Evolutionary conservation across 2,113 vertebrate species (phyloP), one percentile per base, ranked within the genome.

Genomic region (Paraplagusia blochii): DNA sequence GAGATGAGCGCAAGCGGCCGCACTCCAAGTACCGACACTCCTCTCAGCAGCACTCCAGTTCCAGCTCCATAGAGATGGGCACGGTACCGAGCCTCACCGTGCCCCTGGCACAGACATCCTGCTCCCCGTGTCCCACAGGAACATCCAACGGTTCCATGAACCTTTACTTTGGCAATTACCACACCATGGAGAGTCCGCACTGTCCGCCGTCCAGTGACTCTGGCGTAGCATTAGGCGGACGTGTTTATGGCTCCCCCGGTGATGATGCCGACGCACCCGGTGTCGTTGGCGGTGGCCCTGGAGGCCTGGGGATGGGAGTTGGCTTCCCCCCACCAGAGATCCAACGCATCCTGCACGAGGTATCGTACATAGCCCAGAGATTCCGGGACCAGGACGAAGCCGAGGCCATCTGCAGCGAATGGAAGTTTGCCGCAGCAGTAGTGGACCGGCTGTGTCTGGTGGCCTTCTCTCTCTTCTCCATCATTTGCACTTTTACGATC

Each of bases 401-500:
- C 0, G 93, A 93, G 65, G 92, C 80, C 4, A 66, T 95, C 66
- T 94, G 94, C 77, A 95, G 92, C 0, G 95, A 98, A 72, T 98
- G 96, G 96, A 97, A 98, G 82, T 98, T 98, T 39, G 96, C 95
- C 0, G 95, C 95, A 0, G 95, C 95, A 0, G 96, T 98, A 36
- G 94, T 98, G 54, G 96, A 98, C 84, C 92, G 96, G 13, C 91
- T 98, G 61, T 98, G 96, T 75, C 82, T 98, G 69, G 94, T 98
- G 92, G 95, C 94, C n/a, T 98, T 98, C 83, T 97, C 94, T 0
- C 87, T 98, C 76, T 97, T 98, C 77, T 97, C 94, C 47, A 94
- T 98, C 79, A 93, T 98, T 85, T 97, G 95, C 85, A 98, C 96
- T 42, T 95, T 98, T 33, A 95, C 94, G 66, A 98, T 98, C 80